Base-by-base conservation (phyloP, 2,797 vertebrate genomes). In the Lophius americanus region DNA sequence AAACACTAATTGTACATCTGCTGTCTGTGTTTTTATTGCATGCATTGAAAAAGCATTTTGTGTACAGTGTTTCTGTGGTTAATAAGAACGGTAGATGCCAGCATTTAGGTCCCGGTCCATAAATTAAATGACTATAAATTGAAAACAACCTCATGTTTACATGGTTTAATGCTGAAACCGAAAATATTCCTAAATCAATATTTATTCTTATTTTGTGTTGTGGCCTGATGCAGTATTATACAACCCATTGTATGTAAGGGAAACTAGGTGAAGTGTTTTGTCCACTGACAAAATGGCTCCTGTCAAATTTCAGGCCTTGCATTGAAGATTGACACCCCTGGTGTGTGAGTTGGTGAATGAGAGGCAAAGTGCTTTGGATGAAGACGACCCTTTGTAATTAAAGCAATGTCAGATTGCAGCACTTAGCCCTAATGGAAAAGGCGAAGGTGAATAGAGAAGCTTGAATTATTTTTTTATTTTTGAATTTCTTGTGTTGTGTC, bases 71-170 rank as follows among this genome's bases (percentile, higher is more conserved):
- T 42, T 47, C 11, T 55, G 41, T 83, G 23, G 64, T 38, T 11
- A 55, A 64, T 71, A 48, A 63, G 75, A 80, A 75, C 87, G 82
- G 73, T 57, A 88, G 87, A 74, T 78, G 84, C 52, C 83, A 85
- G 84, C 62, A 63, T 75, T 37, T 46, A 76, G 61, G 74, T 68
- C 68, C 55, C 10, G 44, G 53, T 62, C 36, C 2, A 6, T 13
- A 55, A 41, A 56, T n/a, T 46, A 38, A 10, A 53, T 1, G 43
- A 49, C 35, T 6, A 38, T 7, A 58, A 42, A 38, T 32, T 36
- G 5, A 7, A 53, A 62, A 53, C 51, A 55, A 49, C 38, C 36
- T 49, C 13, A 42, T 35, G 47, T 70, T 51, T 32, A 47, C 43
- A 64, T 41, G n/a, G 63, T 58, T 51, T 64, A 11, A 61, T 70